These are phyloP conservation scores for Apistogramma diplotaenia DNA, from an alignment of 2,113 vertebrate species.

Conservation along the genomic window DNA sequence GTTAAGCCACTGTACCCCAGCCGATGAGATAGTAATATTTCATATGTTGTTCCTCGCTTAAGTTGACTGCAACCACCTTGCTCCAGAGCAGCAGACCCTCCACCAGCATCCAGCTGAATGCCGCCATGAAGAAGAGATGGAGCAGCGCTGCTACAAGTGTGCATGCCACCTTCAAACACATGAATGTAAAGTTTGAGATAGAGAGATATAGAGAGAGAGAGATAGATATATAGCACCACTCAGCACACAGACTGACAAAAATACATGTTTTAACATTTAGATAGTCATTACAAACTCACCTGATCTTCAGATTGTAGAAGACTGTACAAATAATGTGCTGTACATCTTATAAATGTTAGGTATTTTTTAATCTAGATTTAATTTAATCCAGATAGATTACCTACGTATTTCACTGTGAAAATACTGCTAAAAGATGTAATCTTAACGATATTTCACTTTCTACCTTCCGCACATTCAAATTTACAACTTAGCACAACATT, in stretches of 20 bases:
- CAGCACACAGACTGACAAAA: not conserved
- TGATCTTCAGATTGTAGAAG: not conserved
- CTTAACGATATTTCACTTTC: not conserved
- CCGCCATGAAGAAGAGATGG: conserved; percentile 84
- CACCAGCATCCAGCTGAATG: conserved; percentile 84
- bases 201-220: too few relatives aligned
- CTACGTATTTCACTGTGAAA: not conserved
- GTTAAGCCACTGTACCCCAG: conserved; percentile 72
- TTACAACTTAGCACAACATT: not conserved
- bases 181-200: too few relatives aligned
- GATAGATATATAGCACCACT: too few relatives aligned
- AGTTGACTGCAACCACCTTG: conserved; percentile 82
- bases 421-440: not conserved
- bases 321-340: not conserved
- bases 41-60: conserved; percentile 81
- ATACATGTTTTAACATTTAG: not conserved
- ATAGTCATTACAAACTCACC: not conserved
- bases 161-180: conserved; percentile 74
- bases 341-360: not conserved
- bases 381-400: not conserved
- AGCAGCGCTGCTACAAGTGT: conserved; percentile 80
- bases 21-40: conserved; percentile 85
- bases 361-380: not conserved
- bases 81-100: conserved; percentile 86
- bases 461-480: not conserved